A percentile compares a stretch with the other conserved stretches of the same genome.
These are phyloP conservation scores for Psilanteris sp. DNA, from an alignment of 1,140 invertebrate genomes.

Conservation along the genomic window DNA sequence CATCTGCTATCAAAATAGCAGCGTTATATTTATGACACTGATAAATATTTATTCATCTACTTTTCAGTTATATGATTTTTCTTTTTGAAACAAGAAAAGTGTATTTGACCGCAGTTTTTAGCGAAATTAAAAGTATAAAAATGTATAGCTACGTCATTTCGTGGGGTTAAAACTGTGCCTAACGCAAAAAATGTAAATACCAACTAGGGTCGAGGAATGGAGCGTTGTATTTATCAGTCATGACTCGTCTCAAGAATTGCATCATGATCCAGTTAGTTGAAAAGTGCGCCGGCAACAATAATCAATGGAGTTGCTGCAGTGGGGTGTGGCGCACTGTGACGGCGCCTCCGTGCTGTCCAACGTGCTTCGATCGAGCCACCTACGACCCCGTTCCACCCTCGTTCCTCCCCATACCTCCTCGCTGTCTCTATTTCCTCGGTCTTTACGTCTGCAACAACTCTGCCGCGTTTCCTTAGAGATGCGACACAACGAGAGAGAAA, in stretches of 20 bases:
- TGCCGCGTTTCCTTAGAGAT: conserved; percentile 38
- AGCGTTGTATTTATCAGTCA: conserved; percentile 38
- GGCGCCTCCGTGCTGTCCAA: conserved; percentile 74
- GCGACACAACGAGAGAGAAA: conserved; percentile 25
- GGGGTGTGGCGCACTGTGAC: conserved; percentile 74
- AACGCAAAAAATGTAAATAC: no score
- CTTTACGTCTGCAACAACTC: conserved; percentile 32
- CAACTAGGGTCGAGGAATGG: no score
- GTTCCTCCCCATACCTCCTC: conserved; percentile 29
- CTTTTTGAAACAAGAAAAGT: no score
- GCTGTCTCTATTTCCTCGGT: conserved; percentile 35
- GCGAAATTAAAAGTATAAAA: no score
- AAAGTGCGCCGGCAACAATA: conserved; percentile 74
- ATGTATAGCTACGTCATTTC: no score
- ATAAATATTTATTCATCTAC: no score
- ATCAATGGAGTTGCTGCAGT: conserved; percentile 76
- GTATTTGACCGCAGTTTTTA: no score
- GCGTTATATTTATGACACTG: no score
- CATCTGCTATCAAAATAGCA: no score
- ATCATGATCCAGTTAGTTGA: conserved; percentile 55
- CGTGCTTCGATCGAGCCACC: conserved; percentile 73
- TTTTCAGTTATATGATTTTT: no score
- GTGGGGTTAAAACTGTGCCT: no score
- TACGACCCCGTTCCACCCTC: conserved; percentile 63
- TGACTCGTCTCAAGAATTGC: conserved; percentile 45